Conservation (phyloP, 2,888 invertebrate species). For the Cantharis rufa region DNA sequence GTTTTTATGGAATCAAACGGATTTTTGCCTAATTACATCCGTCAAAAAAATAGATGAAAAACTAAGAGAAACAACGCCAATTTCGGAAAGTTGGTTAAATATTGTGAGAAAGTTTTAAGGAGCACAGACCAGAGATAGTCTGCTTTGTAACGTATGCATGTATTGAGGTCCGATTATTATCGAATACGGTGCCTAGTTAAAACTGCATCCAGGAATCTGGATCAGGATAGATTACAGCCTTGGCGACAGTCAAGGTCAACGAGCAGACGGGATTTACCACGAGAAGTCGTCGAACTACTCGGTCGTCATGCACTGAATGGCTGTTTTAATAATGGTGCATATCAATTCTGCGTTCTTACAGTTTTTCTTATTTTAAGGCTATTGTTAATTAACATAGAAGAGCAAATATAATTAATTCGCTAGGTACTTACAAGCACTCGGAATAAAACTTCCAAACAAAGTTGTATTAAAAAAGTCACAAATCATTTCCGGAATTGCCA, state of each 20-base stretch:
- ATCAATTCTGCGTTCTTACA: constrained; percentile 21
- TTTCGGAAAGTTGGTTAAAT: neutral
- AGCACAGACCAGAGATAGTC: neutral
- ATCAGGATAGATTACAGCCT: constrained; percentile 32
- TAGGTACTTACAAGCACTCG: neutral
- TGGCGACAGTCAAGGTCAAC: constrained; percentile 35
- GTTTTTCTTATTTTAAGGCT: constrained; percentile 12
- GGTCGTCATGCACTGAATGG: constrained; percentile 34
- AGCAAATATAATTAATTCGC: constrained; percentile 13
- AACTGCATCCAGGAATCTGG: constrained; percentile 19
- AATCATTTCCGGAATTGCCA: neutral
- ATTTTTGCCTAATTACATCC: neutral
- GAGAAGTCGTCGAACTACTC: constrained; percentile 32
- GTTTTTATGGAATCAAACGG: neutral
- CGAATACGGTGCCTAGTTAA: neutral
- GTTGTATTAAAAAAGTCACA: neutral
- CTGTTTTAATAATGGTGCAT: constrained; percentile 29
- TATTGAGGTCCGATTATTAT: neutral
- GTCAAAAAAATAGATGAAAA: neutral
- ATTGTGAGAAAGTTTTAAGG: neutral
- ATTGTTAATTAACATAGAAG: constrained; percentile 19
- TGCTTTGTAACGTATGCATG: neutral
- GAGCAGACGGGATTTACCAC: constrained; percentile 33
- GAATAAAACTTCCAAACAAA: constrained; percentile 14
- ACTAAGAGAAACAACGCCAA: neutral